Percentiles rank a stretch among this genome's conserved stretches.
These are phyloP conservation scores for Fistularia tabacaria DNA, from an alignment of 2,797 vertebrate species.

Conservation along the genomic window DNA sequence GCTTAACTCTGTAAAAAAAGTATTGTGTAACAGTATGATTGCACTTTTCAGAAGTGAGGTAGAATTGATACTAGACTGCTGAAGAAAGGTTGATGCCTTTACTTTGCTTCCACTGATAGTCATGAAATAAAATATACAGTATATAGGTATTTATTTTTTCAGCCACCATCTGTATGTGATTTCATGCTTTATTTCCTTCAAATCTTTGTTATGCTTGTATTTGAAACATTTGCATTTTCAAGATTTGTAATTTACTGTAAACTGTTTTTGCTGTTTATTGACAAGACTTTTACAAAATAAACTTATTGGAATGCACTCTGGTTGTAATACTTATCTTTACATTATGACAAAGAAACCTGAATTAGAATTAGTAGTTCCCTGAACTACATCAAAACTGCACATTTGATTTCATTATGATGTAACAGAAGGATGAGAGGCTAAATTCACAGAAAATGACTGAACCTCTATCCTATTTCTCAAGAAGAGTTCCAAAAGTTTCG, in stretches of 20 bases:
- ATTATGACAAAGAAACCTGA: too few relatives aligned
- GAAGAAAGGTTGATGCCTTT: constrained; percentile 37
- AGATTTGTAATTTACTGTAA: constrained; percentile 95
- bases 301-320: constrained; percentile 82
- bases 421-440: too few relatives aligned
- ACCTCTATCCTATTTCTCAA: too few relatives aligned
- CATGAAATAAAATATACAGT: constrained; percentile 72
- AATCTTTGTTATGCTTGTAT: constrained; percentile 82
- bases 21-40: too few relatives aligned
- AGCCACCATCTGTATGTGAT: constrained; percentile 75
- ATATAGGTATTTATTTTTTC: constrained; percentile 83
- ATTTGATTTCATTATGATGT: too few relatives aligned
- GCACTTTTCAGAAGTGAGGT: too few relatives aligned
- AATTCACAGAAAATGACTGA: too few relatives aligned
- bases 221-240: constrained; percentile 85
- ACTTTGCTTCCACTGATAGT: constrained; percentile 73
- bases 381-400: too few relatives aligned
- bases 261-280: constrained; percentile 87
- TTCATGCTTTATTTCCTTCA: constrained; percentile 58
- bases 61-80: neutral
- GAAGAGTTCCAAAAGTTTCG: too few relatives aligned
- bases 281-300: constrained; percentile 90
- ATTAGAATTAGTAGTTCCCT: too few relatives aligned
- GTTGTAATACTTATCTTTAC: neutral
- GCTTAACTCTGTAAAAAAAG: too few relatives aligned